Conservation (phyloP, 2,113 vertebrate species). For the Nesoenas mayeri region DNA sequence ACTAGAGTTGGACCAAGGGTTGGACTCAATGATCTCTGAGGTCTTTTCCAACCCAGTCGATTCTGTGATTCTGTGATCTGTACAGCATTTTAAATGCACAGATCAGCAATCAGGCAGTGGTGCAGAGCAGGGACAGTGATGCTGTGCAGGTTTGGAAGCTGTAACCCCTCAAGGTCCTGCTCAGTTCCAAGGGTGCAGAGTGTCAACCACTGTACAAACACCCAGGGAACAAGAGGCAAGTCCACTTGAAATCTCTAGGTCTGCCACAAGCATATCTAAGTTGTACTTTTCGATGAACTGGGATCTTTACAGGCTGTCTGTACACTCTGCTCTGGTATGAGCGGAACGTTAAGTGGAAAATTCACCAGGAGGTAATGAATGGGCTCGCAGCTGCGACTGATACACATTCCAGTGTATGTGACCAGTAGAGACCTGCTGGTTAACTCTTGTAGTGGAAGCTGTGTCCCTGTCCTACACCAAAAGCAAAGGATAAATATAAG, state of each 20-base stretch:
- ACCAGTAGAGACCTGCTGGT: not conserved
- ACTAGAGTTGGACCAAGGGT: no score
- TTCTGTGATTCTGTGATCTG: no score
- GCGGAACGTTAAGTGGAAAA: not conserved
- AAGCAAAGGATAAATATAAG: not conserved
- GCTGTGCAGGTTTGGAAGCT: not conserved
- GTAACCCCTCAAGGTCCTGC: not conserved
- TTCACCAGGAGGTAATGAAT: not conserved
- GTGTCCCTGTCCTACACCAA: not conserved
- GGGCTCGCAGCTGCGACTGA: not conserved
- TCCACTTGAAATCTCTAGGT: not conserved
- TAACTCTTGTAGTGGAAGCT: not conserved
- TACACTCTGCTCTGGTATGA: not conserved
- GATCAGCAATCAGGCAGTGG: not conserved
- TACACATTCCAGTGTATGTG: not conserved
- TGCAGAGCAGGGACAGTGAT: not conserved
- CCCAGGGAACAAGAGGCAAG: not conserved
- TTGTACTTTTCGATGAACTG: not conserved
- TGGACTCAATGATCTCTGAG: no score
- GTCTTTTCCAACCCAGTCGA: no score
- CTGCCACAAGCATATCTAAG: not conserved
- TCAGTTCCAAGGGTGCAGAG: not conserved
- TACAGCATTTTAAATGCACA: rapidly evolving
- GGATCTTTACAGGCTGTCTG: not conserved
- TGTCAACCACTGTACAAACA: not conserved